phyloP scores from a whole-genome alignment of 2,113 vertebrate species.

The Peromyscus maniculatus region DNA sequence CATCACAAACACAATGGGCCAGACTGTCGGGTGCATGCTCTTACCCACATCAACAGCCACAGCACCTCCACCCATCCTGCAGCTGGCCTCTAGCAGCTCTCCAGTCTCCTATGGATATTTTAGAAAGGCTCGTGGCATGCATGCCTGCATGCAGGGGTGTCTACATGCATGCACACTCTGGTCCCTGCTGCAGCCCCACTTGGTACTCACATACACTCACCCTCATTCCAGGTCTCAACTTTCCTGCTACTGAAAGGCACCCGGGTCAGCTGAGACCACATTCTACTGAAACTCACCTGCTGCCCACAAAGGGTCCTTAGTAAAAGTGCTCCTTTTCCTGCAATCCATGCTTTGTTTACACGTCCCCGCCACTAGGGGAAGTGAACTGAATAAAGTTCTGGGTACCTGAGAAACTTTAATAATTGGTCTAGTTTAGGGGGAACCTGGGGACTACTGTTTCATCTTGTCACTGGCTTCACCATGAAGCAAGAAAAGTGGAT shows the following conservation, averaged over 20 bases:
- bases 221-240: neutral
- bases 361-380: neutral
- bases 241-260: neutral
- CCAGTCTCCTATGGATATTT: neutral
- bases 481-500: neutral
- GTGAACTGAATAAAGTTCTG: neutral
- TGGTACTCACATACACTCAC: neutral
- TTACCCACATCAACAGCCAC: neutral
- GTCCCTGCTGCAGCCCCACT: neutral
- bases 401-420: neutral
- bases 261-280: neutral
- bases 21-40: neutral
- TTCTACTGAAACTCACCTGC: neutral
- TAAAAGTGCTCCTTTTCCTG: neutral
- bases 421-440: neutral
- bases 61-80: accelerated
- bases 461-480: neutral
- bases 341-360: neutral
- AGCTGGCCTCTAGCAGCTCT: neutral
- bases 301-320: neutral
- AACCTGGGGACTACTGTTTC: neutral
- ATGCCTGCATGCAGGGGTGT: accelerated
- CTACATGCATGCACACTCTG: neutral
- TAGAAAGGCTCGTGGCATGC: too few relatives aligned
- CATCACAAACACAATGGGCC: neutral